Base-by-base conservation (phyloP, 2,888 invertebrate genomes). In the Loripinus fragilis region DNA sequence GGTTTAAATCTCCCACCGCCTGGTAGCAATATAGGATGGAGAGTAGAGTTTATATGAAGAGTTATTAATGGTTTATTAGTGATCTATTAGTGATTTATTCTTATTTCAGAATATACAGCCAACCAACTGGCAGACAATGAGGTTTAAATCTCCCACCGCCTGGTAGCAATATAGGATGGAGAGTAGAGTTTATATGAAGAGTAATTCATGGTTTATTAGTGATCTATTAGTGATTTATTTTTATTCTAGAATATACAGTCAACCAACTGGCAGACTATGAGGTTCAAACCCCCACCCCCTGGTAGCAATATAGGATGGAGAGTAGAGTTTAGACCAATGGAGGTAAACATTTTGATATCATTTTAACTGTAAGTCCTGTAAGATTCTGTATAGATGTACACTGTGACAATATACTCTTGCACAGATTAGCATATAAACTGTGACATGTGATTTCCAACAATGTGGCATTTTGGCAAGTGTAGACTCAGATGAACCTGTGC, bases 41-140 rank as follows among this genome's bases (percentile, higher is more conserved):
- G n/a, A n/a, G n/a, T n/a, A n/a, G n/a, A n/a, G n/a, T n/a, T n/a
- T n/a, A n/a, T n/a, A n/a, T n/a, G n/a, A n/a, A n/a, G n/a, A n/a
- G n/a, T n/a, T n/a, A n/a, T 50, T 48, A 25, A 17, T n/a, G n/a
- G 12, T 17, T 60, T 41, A 52, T 38, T 38, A 50, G 42, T 68
- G 20, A 76, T 33, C 23, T 70, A 0, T 65, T 60, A n/a, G n/a
- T n/a, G 67, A 0, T 66, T 65, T 50, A 30, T 33, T 52, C 82
- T 73, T 85, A 93, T 84, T 83, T 2, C 93, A 97, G 97, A 99
- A 99, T 93, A 98, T 99, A 87, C 99, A 99, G 93, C 99, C 99
- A 0, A 99, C 99, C 38, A 99, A 99, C 95, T 99, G 99, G 99
- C 99, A 99, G 94, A 98, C 98, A 42, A 98, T 99, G 98, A 73